phyloP scores from a whole-genome alignment of 1,140 invertebrate genomes.

The Pseudomyrmex sp. region DNA sequence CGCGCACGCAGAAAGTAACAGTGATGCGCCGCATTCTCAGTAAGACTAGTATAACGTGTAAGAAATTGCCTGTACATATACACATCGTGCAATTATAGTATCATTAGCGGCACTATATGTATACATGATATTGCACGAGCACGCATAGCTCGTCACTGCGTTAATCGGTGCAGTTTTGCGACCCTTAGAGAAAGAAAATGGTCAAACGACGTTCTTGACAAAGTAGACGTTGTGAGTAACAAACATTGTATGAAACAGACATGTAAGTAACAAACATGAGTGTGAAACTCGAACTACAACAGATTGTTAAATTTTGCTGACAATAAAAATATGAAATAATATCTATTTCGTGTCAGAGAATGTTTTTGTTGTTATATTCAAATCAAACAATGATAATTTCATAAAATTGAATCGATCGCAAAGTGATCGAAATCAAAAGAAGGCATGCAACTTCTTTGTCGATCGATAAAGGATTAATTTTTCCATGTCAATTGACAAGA shows the following conservation, averaged over 20 bases:
- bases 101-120: conserved; percentile 74
- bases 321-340: too few species aligned
- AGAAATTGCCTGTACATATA: conserved; percentile 65
- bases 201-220: conserved; percentile 14
- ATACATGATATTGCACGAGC: conserved; percentile 36
- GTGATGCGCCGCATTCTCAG: conserved; percentile 14
- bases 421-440: too few species aligned
- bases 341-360: too few species aligned
- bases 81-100: conserved; percentile 77
- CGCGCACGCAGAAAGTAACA: conserved; percentile 37
- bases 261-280: not conserved
- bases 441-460: too few species aligned
- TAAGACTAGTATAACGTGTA: conserved; percentile 17
- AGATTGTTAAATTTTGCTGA: conserved; percentile 23
- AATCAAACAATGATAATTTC: too few species aligned
- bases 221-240: not conserved
- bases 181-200: not conserved
- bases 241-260: too few species aligned
- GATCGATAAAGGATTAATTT: too few species aligned
- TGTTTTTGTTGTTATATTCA: too few species aligned
- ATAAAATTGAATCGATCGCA: too few species aligned
- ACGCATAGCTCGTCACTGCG: not conserved
- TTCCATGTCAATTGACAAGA: not conserved
- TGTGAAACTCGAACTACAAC: not conserved
- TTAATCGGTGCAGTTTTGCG: conserved; percentile 13